Percentiles rank a stretch among this genome's conserved stretches.
phyloP scores from a whole-genome alignment of 2,113 vertebrate genomes.

The Cynocephalus volans region DNA sequence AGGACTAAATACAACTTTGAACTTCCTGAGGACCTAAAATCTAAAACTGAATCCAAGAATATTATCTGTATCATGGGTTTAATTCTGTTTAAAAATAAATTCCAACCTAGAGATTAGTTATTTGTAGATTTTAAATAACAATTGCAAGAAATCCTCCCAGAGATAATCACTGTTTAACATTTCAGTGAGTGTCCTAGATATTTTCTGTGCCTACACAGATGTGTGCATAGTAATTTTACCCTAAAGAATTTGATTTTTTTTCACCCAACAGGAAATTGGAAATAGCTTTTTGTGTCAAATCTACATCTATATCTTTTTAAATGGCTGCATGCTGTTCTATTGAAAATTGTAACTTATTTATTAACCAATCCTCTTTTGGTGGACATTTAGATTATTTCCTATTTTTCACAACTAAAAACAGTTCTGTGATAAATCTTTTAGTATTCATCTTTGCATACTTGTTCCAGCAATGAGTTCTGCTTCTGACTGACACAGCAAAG shows the following conservation, averaged over 20 bases:
- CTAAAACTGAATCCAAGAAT: not conserved
- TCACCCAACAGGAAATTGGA: not conserved
- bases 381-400: conserved; percentile 16
- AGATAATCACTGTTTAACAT: not conserved
- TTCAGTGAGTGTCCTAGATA: not conserved
- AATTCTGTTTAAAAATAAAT: conserved; percentile 32
- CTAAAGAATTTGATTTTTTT: conserved; percentile 14
- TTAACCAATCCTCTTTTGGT: not conserved
- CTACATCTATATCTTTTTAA: not conserved
- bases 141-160: not conserved
- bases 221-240: not conserved
- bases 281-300: conserved; percentile 14
- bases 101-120: conserved; percentile 15
- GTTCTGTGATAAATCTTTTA: conserved; percentile 31
- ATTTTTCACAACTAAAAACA: not conserved
- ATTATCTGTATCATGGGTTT: not conserved
- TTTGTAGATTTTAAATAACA: conserved; percentile 36
- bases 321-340: not conserved
- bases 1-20: not conserved
- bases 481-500: not conserved
- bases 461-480: conserved; percentile 4
- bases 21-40: not conserved
- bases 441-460: not conserved
- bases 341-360: not conserved
- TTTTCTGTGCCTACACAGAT: not conserved